These are phyloP conservation scores for Hedya salicella DNA, from an alignment of 2,888 invertebrate species.

Conservation along the genomic window DNA sequence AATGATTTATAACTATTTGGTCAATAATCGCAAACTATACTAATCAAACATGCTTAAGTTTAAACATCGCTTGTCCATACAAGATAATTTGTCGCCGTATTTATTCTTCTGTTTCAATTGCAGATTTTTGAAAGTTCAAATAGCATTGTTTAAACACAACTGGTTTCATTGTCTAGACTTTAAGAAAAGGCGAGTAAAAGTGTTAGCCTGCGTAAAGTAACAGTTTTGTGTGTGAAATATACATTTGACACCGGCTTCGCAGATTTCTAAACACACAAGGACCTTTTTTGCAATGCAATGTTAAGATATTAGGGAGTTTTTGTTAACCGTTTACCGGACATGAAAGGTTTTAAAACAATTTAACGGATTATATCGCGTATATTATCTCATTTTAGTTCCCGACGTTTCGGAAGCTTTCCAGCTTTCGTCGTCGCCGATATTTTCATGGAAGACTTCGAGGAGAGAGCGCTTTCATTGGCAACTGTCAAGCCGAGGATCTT, in stretches of 20 bases:
- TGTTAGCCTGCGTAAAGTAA: slow-evolving; percentile 48
- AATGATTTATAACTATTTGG: slow-evolving; percentile 17
- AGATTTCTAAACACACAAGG: slow-evolving; percentile 37
- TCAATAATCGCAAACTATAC: slow-evolving; percentile 45
- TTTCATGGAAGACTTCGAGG: too few species aligned
- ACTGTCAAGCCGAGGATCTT: too few species aligned
- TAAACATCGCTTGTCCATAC: slow-evolving; percentile 58
- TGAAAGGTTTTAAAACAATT: too few species aligned
- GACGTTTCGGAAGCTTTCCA: too few species aligned
- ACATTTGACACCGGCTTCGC: slow-evolving; percentile 12
- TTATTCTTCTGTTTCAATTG: slow-evolving; percentile 74
- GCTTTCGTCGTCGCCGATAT: too few species aligned
- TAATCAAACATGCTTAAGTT: slow-evolving; percentile 52
- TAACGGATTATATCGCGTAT: too few species aligned
- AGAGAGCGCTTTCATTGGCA: too few species aligned
- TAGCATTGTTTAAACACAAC: slow-evolving; percentile 70
- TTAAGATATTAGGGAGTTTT: neutral
- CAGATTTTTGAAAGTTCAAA: slow-evolving; percentile 81
- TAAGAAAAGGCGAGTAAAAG: slow-evolving; percentile 64
- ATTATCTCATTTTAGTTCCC: too few species aligned
- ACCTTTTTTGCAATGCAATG: neutral
- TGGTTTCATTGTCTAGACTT: slow-evolving; percentile 65
- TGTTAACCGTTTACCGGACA: too few species aligned
- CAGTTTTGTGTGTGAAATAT: slow-evolving; percentile 37
- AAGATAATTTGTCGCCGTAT: slow-evolving; percentile 64